Percentiles rank a stretch among this genome's conserved stretches.
Evolutionary conservation across 1,140 invertebrate species (phyloP).

Genomic region (Olivierus martensii): DNA sequence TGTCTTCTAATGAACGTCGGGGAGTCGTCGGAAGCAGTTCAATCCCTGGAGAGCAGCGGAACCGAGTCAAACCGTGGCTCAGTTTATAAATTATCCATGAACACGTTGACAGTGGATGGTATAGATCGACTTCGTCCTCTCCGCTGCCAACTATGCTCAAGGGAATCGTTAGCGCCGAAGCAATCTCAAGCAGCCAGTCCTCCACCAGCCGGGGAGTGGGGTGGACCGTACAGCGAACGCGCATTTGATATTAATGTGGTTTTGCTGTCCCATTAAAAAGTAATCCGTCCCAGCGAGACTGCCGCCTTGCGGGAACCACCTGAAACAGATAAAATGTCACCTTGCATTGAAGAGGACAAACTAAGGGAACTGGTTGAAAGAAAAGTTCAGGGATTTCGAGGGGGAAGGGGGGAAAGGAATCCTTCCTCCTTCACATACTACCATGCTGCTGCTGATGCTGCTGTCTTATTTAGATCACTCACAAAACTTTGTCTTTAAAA

Average conservation of each 20-base stretch:
- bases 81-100: conserved; percentile 20
- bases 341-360: no score
- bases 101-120: conserved; percentile 7
- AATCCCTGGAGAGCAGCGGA: background rate
- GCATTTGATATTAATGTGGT: conserved; percentile 26
- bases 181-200: no score
- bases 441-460: no score
- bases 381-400: background rate
- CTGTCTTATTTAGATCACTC: no score
- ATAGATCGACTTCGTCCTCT: conserved; percentile 11
- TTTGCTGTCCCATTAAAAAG: conserved; percentile 24
- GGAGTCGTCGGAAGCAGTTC: background rate
- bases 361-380: no score
- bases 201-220: conserved; percentile 7
- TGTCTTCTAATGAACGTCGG: no score
- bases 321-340: no score
- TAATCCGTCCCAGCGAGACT: conserved; percentile 19
- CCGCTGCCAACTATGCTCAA: conserved; percentile 10
- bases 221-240: conserved; percentile 18
- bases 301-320: background rate
- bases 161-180: conserved; percentile 15
- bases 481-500: no score
- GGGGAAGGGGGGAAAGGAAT: background rate
- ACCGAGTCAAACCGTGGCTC: conserved; percentile 4
- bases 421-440: no score